Percentiles rank a stretch among this genome's conserved stretches.
Evolutionary conservation across 2,113 vertebrate species (phyloP).

Genomic region (Polyodon spathula): DNA sequence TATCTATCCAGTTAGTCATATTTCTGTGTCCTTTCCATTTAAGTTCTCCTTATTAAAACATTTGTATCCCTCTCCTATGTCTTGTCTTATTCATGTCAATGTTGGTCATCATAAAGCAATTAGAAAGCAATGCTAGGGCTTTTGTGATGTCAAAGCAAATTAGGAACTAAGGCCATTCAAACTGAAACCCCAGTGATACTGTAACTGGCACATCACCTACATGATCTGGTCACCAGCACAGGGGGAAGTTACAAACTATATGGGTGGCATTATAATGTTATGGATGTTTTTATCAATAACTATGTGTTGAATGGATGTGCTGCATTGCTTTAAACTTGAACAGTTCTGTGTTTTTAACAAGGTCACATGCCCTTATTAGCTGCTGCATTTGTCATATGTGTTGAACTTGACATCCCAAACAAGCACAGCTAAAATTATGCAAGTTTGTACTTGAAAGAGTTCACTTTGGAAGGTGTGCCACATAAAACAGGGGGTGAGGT

Average conservation of each 20-base stretch:
- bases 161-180: neutral
- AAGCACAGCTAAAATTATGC: neutral
- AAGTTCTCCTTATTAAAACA: neutral
- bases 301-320: no score
- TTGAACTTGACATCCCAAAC: no score
- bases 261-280: constrained; percentile 14
- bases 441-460: constrained; percentile 12
- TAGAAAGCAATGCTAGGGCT: neutral
- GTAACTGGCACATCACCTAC: constrained; percentile 15
- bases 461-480: constrained; percentile 7
- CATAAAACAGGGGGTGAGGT: constrained; percentile 46
- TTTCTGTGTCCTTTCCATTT: neutral
- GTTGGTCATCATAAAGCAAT: neutral
- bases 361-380: no score
- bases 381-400: no score
- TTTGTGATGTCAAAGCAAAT: constrained; percentile 8
- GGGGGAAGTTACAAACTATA: constrained; percentile 31
- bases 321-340: no score
- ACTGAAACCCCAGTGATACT: neutral
- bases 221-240: constrained; percentile 17
- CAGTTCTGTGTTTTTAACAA: no score
- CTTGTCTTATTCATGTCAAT: neutral
- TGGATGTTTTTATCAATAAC: no score
- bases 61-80: neutral
- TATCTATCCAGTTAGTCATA: no score